A percentile compares a stretch with the other conserved stretches of the same genome.
These are phyloP conservation scores for Aphidoletes aphidimyza DNA, from an alignment of 2,888 invertebrate species.

Conservation along the genomic window DNA sequence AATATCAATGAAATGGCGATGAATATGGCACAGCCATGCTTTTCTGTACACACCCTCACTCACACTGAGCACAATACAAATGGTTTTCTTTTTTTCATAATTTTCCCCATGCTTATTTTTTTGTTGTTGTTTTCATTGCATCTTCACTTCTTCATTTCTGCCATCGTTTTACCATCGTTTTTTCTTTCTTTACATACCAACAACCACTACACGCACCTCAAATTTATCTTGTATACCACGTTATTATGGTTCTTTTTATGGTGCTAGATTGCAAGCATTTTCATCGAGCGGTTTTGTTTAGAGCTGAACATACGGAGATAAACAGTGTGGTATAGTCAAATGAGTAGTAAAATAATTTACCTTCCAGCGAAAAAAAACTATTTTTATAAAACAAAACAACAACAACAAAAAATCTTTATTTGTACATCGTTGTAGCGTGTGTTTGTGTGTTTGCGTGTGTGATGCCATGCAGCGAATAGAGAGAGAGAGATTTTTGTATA, in stretches of 20 bases:
- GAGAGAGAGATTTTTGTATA: too few relatives aligned
- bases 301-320: conserved; percentile 6
- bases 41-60: too few relatives aligned
- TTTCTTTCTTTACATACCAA: too few relatives aligned
- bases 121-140: background rate
- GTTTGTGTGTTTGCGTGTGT: background rate
- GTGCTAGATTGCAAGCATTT: background rate
- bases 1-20: conserved; percentile 12
- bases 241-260: background rate
- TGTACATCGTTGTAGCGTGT: background rate
- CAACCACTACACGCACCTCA: background rate
- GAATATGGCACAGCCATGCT: background rate
- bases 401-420: too few relatives aligned
- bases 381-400: too few relatives aligned
- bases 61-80: background rate
- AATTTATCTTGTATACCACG: background rate
- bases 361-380: conserved; percentile 4
- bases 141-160: background rate
- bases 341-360: conserved; percentile 27
- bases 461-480: background rate
- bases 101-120: background rate
- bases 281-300: background rate
- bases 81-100: conserved; percentile 41
- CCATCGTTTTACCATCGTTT: background rate
- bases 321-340: background rate